Conservation (phyloP, 2,888 invertebrate genomes). For the Andricus quercusramuli region DNA sequence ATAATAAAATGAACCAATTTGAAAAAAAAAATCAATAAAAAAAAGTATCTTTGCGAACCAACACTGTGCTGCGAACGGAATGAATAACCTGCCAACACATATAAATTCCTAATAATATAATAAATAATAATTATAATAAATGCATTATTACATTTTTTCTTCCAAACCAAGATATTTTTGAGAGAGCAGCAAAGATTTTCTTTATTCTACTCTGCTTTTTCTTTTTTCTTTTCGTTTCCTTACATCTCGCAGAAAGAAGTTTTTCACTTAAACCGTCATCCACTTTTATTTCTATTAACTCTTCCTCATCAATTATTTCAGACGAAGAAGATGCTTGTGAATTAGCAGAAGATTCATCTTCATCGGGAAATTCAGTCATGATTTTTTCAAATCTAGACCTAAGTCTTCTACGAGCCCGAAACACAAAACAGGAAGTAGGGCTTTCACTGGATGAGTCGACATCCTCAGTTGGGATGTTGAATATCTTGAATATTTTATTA, state of each 20-base stretch:
- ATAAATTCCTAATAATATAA: too few species aligned
- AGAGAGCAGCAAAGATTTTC: constrained; percentile 62
- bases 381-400: constrained; percentile 51
- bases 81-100: too few species aligned
- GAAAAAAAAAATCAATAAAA: too few species aligned
- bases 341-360: constrained; percentile 61
- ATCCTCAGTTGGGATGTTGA: constrained; percentile 61
- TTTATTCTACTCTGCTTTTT: constrained; percentile 59
- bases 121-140: background rate
- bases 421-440: constrained; percentile 62
- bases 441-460: constrained; percentile 56
- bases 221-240: constrained; percentile 25
- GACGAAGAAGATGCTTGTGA: constrained; percentile 66
- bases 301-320: constrained; percentile 65
- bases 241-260: constrained; percentile 28
- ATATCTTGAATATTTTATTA: constrained; percentile 59
- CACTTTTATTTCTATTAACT: constrained; percentile 63
- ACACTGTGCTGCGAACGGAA: too few species aligned
- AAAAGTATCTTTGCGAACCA: too few species aligned
- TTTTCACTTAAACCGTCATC: constrained; percentile 58
- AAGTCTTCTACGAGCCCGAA: constrained; percentile 61
- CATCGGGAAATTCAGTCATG: background rate
- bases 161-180: constrained; percentile 63
- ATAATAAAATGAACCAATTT: too few species aligned
- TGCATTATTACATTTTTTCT: constrained; percentile 52